Percentiles rank a stretch among this genome's conserved stretches.
Conservation (phyloP, 2,888 invertebrate species). For the Camponotus fellah region DNA sequence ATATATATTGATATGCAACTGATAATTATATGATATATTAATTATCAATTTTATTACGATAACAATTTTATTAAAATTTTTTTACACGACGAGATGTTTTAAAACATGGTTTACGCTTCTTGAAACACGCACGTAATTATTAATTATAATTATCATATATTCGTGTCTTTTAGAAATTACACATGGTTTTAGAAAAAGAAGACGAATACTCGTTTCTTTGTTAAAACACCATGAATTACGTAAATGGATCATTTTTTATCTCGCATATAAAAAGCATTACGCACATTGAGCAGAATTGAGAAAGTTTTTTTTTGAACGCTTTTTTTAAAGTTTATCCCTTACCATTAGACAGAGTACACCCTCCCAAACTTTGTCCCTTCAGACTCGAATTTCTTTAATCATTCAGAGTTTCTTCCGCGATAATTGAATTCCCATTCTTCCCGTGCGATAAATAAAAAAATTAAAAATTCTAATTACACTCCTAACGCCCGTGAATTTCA, state of each 20-base stretch:
- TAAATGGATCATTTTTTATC: not conserved
- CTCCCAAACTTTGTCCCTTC: not conserved
- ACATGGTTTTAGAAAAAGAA: not conserved
- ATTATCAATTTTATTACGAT: not conserved
- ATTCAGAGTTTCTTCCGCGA: not conserved
- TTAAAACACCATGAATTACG: not conserved
- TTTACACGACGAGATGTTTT: not conserved
- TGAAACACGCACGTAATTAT: not conserved
- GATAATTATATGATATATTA: not conserved
- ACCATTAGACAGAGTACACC: not conserved
- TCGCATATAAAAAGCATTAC: too few relatives aligned
- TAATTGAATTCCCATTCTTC: not conserved
- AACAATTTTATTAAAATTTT: not conserved
- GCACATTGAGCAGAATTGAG: constrained; percentile 1
- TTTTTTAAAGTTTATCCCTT: constrained; percentile 1
- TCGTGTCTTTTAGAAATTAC: not conserved
- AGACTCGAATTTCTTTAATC: not conserved
- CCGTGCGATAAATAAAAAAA: not conserved
- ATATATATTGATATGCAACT: not conserved
- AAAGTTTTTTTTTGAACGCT: not conserved
- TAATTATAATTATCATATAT: not conserved
- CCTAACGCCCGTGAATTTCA: constrained; percentile 9
- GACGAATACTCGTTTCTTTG: not conserved
- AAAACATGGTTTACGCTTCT: not conserved
- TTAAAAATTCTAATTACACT: constrained; percentile 42